Evolutionary conservation across 2,113 vertebrate species (phyloP), one percentile per base, ranked within the genome.

Genomic region (Zosterops lateralis): DNA sequence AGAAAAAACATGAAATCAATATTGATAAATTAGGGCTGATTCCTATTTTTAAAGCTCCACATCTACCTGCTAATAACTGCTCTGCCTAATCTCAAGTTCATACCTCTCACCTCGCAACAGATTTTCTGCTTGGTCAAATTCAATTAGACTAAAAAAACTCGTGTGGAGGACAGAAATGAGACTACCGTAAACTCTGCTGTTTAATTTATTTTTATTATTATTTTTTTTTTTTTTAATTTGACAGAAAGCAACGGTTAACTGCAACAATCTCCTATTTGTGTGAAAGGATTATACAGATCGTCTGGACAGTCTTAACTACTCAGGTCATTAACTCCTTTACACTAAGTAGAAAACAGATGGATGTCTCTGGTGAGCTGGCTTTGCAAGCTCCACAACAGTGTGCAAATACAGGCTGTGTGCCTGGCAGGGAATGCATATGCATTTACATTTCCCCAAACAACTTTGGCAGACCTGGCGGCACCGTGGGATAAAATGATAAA

Each of bases 251-350:
- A 86, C 2, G 1, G 61, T 70, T 67, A 78, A 84, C n/a, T 57
- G 83, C 56, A 88, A 45, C 38, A 36, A 2, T 17, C 81, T 76
- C 93, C 95, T 70, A 40, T 80, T 92, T 91, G 78, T 28, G 44
- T 48, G 82, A 91, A 84, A 80, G 95, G 94, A 95, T 95, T 95
- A 96, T 36, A 62, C 40, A n/a, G 93, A 90, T 96, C 5, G 3
- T 47, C 82, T 53, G 90, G 72, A 88, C 84, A 80, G 72, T 29
- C 64, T 96, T 95, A 96, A 85, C 87, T 45, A 6, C 56, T 51
- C 90, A 83, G 91, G 95, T 93, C 91, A 83, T 96, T 95, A 95
- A 91, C 84, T 97, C 71, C 93, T 90, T 91, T 91, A 40, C 89
- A 24, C 60, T 66, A 20, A 80, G 89, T 14, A 36, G 6, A 31